These are phyloP conservation scores for Melieria picta DNA, from an alignment of 2,888 invertebrate genomes.

Conservation along the genomic window DNA sequence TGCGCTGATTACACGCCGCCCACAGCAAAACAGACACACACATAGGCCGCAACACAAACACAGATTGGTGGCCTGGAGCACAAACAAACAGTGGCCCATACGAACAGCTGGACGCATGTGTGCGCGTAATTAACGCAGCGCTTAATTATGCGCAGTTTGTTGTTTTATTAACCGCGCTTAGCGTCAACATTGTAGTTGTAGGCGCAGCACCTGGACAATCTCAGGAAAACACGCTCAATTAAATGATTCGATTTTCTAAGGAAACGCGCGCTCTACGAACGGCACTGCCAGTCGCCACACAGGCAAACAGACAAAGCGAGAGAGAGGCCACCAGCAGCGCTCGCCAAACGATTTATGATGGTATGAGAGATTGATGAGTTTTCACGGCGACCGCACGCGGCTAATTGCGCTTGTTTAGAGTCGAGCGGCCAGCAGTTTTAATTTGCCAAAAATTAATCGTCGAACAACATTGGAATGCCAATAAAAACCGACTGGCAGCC, in stretches of 20 bases:
- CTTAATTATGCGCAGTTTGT: neutral
- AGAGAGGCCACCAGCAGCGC: neutral
- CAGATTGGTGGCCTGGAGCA: too few relatives aligned
- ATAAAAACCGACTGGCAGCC: too few relatives aligned
- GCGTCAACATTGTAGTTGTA: neutral
- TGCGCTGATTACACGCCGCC: too few relatives aligned
- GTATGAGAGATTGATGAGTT: neutral
- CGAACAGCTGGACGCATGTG: too few relatives aligned
- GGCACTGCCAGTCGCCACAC: neutral
- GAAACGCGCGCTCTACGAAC: neutral
- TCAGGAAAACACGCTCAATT: neutral
- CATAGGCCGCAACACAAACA: too few relatives aligned
- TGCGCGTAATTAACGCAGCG: neutral
- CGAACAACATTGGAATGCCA: too few relatives aligned
- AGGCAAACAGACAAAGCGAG: neutral
- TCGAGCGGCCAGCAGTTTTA: too few relatives aligned
- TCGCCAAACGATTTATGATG: constrained; percentile 1
- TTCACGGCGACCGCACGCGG: neutral
- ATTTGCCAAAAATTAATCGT: too few relatives aligned
- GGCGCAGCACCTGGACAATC: neutral
- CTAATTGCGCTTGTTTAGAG: too few relatives aligned
- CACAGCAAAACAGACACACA: too few relatives aligned
- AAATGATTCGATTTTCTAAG: too few relatives aligned
- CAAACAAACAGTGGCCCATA: too few relatives aligned
- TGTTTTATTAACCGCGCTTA: constrained; percentile 2